Conservation (phyloP, 2,888 invertebrate genomes). For the Macrophya annulata region DNA sequence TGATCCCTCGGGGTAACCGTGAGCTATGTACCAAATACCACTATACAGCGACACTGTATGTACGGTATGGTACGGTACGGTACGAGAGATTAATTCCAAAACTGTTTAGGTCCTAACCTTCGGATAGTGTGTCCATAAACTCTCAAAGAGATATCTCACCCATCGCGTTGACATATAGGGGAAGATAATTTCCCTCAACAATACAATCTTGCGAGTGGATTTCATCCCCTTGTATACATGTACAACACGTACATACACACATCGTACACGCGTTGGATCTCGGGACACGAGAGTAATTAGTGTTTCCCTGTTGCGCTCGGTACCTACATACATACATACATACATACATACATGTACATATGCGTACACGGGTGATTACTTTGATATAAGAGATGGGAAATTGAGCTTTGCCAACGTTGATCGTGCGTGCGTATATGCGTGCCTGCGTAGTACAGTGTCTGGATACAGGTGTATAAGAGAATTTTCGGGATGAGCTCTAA, state of each 20-base stretch:
- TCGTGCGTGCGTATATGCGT: not conserved
- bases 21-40: not conserved
- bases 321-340: not conserved
- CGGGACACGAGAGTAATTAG: slow-evolving; percentile 44
- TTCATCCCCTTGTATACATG: slow-evolving; percentile 14
- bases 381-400: slow-evolving; percentile 13
- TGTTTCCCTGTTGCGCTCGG: slow-evolving; percentile 42
- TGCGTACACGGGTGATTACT: slow-evolving; percentile 3
- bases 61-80: not conserved
- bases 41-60: not conserved
- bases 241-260: not conserved
- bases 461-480: not conserved
- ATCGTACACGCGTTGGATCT: slow-evolving; percentile 30
- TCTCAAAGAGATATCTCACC: slow-evolving; percentile 50
- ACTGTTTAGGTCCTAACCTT: slow-evolving; percentile 36
- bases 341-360: not conserved
- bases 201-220: slow-evolving; percentile 49
- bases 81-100: slow-evolving; percentile 41
- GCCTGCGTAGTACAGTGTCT: not conserved
- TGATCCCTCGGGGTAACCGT: slow-evolving; percentile 16
- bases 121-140: slow-evolving; percentile 26
- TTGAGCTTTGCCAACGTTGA: slow-evolving; percentile 8
- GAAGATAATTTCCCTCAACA: slow-evolving; percentile 50
- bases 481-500: not conserved
- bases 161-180: slow-evolving; percentile 48